These are phyloP conservation scores for Molossus alvarezi DNA, from an alignment of 2,797 vertebrate species.

Conservation along the genomic window DNA sequence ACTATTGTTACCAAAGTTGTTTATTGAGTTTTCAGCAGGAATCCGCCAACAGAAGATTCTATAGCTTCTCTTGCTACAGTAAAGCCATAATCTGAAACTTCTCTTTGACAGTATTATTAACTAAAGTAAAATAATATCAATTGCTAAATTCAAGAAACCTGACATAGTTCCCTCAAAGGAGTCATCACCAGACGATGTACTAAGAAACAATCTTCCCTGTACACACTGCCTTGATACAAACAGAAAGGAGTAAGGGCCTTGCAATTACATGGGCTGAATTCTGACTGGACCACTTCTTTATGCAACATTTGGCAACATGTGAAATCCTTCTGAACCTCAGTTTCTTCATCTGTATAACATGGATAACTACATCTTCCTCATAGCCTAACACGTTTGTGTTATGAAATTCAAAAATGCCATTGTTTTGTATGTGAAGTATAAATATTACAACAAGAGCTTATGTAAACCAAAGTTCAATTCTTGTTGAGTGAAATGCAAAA, in stretches of 20 bases:
- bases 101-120: conserved; percentile 32
- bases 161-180: neutral
- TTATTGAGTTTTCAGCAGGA: neutral
- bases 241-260: neutral
- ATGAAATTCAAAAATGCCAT: conserved; percentile 53
- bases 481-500: conserved; percentile 56
- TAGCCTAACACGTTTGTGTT: neutral
- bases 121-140: conserved; percentile 4
- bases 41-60: neutral
- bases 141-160: conserved; percentile 23
- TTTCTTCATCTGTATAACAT: neutral
- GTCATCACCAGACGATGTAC: neutral
- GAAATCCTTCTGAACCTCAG: conserved; percentile 23
- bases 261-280: neutral
- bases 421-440: neutral
- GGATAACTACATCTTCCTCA: neutral
- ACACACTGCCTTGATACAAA: neutral
- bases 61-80: neutral
- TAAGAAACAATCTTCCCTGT: neutral
- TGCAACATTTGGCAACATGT: neutral
- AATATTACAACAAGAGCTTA: neutral
- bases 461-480: neutral
- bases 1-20: conserved; percentile 30
- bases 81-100: neutral
- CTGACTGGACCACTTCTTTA: neutral